Percentiles rank a stretch among this genome's conserved stretches.
These are phyloP conservation scores for Fulmarus glacialis DNA, from an alignment of 2,113 vertebrate species.

Conservation along the genomic window DNA sequence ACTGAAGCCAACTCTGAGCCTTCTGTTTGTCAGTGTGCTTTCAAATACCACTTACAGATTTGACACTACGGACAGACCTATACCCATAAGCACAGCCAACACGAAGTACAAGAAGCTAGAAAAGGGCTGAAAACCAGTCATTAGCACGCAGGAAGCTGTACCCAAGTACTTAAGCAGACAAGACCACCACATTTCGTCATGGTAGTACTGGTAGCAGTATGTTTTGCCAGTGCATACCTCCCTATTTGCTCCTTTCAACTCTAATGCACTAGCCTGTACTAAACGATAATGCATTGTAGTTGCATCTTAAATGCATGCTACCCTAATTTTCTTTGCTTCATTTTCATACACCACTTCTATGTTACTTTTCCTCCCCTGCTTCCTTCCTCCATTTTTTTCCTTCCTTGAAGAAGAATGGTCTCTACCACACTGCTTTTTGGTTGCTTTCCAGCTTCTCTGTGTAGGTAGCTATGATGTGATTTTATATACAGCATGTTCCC, in stretches of 20 bases:
- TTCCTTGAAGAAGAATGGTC: background rate
- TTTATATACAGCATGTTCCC: background rate
- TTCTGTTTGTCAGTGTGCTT: background rate
- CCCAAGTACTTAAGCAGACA: background rate
- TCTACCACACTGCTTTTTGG: background rate
- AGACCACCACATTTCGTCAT: background rate
- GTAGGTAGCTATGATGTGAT: background rate
- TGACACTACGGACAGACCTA: background rate
- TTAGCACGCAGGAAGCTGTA: background rate
- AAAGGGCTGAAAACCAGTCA: background rate
- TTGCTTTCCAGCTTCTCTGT: background rate
- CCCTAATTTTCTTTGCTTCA: background rate
- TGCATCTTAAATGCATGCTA: background rate
- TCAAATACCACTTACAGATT: background rate
- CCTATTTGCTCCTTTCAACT: background rate
- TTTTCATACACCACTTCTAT: background rate
- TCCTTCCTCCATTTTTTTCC: background rate
- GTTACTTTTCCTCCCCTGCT: background rate
- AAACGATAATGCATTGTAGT: accelerated
- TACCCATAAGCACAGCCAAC: background rate
- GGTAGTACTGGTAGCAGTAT: background rate
- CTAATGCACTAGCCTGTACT: background rate
- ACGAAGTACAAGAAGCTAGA: background rate
- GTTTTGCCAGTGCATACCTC: background rate
- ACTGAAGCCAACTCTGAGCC: background rate